phyloP scores from a whole-genome alignment of 2,888 invertebrate species.

The Leptinotarsa peninsularis region DNA sequence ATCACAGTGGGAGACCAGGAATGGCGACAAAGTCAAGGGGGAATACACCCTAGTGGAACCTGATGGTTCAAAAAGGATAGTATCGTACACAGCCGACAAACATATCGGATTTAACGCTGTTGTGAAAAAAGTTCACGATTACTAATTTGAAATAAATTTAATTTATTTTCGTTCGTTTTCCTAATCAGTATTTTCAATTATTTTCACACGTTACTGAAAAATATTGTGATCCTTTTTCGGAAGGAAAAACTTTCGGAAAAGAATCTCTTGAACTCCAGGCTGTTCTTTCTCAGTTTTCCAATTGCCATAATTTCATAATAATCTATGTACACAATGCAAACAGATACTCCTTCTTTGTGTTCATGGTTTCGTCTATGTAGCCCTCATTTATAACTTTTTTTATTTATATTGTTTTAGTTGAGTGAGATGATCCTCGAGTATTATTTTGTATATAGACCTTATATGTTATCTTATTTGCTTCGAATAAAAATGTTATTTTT shows the following conservation, averaged over 20 bases:
- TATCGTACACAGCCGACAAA: slow-evolving; percentile 64
- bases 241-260: not conserved
- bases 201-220: not conserved
- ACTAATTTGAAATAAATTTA: slow-evolving; percentile 37
- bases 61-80: slow-evolving; percentile 63
- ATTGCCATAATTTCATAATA: slow-evolving; percentile 36
- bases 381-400: slow-evolving; percentile 34
- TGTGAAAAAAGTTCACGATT: slow-evolving; percentile 59
- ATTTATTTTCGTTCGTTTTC: slow-evolving; percentile 38
- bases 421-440: slow-evolving; percentile 38
- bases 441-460: slow-evolving; percentile 41
- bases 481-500: slow-evolving; percentile 45
- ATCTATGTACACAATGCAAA: slow-evolving; percentile 24
- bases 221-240: not conserved
- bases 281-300: slow-evolving; percentile 18
- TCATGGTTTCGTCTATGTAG: slow-evolving; percentile 43
- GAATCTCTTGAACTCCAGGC: not conserved
- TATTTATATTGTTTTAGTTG: slow-evolving; percentile 39
- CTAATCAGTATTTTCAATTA: slow-evolving; percentile 33
- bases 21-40: slow-evolving; percentile 66
- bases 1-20: slow-evolving; percentile 66
- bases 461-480: slow-evolving; percentile 30
- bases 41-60: slow-evolving; percentile 65
- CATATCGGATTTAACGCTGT: slow-evolving; percentile 63
- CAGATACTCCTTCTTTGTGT: slow-evolving; percentile 51